Evolutionary conservation across 2,113 vertebrate genomes (phyloP).

Genomic region (Semicossyphus pulcher): DNA sequence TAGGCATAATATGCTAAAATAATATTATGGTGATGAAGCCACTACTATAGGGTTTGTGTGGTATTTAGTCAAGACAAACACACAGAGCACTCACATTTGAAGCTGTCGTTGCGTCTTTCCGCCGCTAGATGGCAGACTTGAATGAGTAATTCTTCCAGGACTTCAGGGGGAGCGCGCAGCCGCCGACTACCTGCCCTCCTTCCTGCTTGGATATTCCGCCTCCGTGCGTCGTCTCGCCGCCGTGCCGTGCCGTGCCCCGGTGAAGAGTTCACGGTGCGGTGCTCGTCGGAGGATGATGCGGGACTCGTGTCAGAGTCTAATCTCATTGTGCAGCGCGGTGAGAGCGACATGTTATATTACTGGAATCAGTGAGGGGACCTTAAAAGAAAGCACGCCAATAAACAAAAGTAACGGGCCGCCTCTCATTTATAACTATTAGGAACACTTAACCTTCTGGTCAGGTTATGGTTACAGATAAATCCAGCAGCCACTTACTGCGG

Average conservation of each 20-base stretch:
- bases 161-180: slow-evolving; percentile 31
- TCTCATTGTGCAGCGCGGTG: slow-evolving; percentile 71
- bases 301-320: slow-evolving; percentile 72
- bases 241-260: slow-evolving; percentile 55
- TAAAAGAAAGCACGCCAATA: slow-evolving; percentile 74
- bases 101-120: slow-evolving; percentile 2
- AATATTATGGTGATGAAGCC: not conserved
- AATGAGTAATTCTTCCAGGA: slow-evolving; percentile 56
- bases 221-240: slow-evolving; percentile 33
- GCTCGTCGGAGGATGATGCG: slow-evolving; percentile 71
- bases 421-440: slow-evolving; percentile 82
- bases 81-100: not conserved
- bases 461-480: slow-evolving; percentile 76
- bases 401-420: slow-evolving; percentile 75
- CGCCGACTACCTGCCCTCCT: not conserved
- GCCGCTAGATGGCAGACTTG: slow-evolving; percentile 80
- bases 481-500: slow-evolving; percentile 72
- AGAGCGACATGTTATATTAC: slow-evolving; percentile 73
- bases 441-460: slow-evolving; percentile 82
- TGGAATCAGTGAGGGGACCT: slow-evolving; percentile 60
- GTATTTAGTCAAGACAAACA: not conserved
- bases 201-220: slow-evolving; percentile 37
- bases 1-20: not conserved
- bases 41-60: not conserved
- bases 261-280: slow-evolving; percentile 82